Conservation (phyloP, 2,888 invertebrate genomes). For the Axea sp. region DNA sequence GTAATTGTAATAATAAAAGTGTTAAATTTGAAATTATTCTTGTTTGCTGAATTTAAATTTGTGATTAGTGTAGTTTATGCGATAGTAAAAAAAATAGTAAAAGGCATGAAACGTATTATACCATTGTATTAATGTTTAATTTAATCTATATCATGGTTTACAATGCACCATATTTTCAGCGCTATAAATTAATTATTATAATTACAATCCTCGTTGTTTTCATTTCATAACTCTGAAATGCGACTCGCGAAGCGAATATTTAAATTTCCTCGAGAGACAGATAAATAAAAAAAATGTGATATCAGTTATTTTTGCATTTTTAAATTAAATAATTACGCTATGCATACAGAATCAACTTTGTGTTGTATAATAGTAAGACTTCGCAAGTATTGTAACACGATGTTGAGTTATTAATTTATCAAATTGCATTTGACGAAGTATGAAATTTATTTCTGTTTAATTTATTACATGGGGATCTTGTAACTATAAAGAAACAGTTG, state of each 20-base stretch:
- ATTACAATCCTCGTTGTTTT: constrained; percentile 4
- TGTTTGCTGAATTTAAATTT: too few relatives aligned
- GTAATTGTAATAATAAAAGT: too few relatives aligned
- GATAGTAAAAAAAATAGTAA: too few relatives aligned
- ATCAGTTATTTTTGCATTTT: background rate
- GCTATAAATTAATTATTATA: constrained; percentile 13
- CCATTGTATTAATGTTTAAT: constrained; percentile 3
- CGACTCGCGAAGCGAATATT: constrained; percentile 14
- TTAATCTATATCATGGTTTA: background rate
- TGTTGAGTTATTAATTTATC: constrained; percentile 2
- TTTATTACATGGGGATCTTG: background rate
- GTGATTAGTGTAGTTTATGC: too few relatives aligned
- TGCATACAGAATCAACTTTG: background rate
- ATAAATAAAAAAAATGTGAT: constrained; percentile 9
- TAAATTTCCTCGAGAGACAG: background rate
- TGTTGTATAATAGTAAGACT: background rate
- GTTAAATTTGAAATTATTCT: too few relatives aligned
- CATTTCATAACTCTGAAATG: constrained; percentile 2
- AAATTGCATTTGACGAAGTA: background rate
- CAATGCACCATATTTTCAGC: background rate
- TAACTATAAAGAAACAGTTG: constrained; percentile 1
- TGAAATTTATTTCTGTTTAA: constrained; percentile 1
- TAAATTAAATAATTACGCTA: constrained; percentile 10
- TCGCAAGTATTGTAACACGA: background rate
- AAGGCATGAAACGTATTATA: too few relatives aligned